Percentiles rank a stretch among this genome's conserved stretches.
phyloP scores from a whole-genome alignment of 2,888 invertebrate species.

The Cryptophagus acutangulus region DNA sequence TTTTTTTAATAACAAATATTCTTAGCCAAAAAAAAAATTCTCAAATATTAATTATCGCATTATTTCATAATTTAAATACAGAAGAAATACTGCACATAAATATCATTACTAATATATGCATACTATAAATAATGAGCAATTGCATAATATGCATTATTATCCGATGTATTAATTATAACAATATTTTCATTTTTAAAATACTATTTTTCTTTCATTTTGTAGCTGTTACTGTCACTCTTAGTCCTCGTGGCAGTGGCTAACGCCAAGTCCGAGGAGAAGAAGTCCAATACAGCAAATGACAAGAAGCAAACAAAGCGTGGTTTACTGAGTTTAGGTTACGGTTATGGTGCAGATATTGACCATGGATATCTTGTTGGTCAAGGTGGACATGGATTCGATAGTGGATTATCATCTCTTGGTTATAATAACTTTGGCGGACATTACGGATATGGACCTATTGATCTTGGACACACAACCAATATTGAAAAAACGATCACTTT shows the following conservation, averaged over 20 bases:
- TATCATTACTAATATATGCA: no score
- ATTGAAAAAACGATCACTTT: constrained; percentile 62
- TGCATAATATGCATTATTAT: no score
- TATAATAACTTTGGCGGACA: constrained; percentile 33
- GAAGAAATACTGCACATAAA: no score
- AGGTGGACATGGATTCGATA: constrained; percentile 49
- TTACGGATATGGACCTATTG: constrained; percentile 29
- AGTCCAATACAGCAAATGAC: constrained; percentile 47
- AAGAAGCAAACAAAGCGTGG: constrained; percentile 82
- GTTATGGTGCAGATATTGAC: constrained; percentile 73
- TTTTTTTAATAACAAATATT: no score
- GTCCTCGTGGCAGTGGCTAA: constrained; percentile 63
- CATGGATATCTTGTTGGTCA: constrained; percentile 62
- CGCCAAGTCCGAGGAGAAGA: constrained; percentile 66
- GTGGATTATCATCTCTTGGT: constrained; percentile 25
- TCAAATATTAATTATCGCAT: no score
- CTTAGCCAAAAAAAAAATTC: no score
- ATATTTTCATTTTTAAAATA: no score
- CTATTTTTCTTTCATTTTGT: no score
- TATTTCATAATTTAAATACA: no score
- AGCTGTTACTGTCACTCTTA: constrained; percentile 71
- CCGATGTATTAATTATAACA: no score
- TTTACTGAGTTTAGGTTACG: constrained; percentile 72
- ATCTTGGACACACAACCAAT: constrained; percentile 49
- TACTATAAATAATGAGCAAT: no score